These are phyloP conservation scores for Spea hammondii DNA, from an alignment of 2,797 vertebrate genomes.

Conservation along the genomic window DNA sequence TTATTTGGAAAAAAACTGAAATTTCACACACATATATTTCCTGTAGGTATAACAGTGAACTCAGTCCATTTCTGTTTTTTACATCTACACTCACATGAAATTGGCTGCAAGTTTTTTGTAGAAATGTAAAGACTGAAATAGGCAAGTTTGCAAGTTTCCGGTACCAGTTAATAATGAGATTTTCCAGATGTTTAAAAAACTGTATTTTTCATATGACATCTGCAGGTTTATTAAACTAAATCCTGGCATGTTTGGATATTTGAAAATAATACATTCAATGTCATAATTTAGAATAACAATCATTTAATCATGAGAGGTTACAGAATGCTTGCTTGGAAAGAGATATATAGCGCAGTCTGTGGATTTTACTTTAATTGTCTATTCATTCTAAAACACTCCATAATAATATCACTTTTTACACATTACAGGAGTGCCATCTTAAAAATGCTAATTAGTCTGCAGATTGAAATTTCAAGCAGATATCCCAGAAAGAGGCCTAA, in stretches of 20 bases:
- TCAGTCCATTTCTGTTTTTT: slow-evolving; percentile 27
- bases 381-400: too few relatives aligned
- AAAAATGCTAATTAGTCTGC: too few relatives aligned
- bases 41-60: slow-evolving; percentile 22
- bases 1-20: slow-evolving; percentile 7
- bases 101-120: slow-evolving; percentile 30
- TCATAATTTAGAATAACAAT: background rate
- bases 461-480: background rate
- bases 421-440: too few relatives aligned
- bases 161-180: slow-evolving; percentile 32
- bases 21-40: slow-evolving; percentile 27
- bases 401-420: too few relatives aligned
- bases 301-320: background rate
- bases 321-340: background rate
- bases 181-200: slow-evolving; percentile 31
- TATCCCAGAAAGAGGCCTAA: background rate
- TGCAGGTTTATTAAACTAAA: slow-evolving; percentile 33
- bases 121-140: slow-evolving; percentile 30
- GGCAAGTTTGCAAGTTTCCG: slow-evolving; percentile 11
- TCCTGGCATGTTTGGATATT: slow-evolving; percentile 2
- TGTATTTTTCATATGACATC: slow-evolving; percentile 23
- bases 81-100: slow-evolving; percentile 27
- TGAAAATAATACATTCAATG: slow-evolving; percentile 11
- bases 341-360: background rate
- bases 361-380: too few relatives aligned